Conservation (phyloP, 2,797 vertebrate genomes). For the Aulostomus chinensis region DNA sequence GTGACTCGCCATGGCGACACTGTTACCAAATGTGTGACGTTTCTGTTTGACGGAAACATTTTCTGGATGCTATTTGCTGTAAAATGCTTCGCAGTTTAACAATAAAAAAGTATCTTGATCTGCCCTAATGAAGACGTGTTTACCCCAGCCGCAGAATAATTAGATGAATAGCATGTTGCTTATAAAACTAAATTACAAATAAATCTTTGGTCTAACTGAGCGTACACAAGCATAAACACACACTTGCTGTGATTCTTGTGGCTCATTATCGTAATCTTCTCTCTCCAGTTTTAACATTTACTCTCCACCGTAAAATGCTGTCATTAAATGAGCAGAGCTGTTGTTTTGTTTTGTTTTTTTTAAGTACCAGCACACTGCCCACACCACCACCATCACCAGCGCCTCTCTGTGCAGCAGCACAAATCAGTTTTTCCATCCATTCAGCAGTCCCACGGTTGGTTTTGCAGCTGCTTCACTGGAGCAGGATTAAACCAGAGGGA, state of each 20-base stretch:
- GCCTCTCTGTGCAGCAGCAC: slow-evolving; percentile 15
- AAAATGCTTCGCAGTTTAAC: too few species aligned
- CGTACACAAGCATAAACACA: slow-evolving; percentile 3
- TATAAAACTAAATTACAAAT: too few species aligned
- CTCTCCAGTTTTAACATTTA: slow-evolving; percentile 52
- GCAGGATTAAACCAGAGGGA: slow-evolving; percentile 25
- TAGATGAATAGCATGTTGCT: too few species aligned
- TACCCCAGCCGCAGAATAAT: too few species aligned
- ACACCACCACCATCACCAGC: not conserved
- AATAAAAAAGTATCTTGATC: too few species aligned
- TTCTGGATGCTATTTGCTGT: too few species aligned
- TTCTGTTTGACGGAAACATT: too few species aligned
- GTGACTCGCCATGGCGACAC: too few species aligned
- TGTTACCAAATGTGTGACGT: too few species aligned
- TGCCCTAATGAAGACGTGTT: too few species aligned
- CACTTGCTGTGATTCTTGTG: slow-evolving; percentile 11
- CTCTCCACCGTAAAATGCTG: slow-evolving; percentile 49
- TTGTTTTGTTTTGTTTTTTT: slow-evolving; percentile 37
- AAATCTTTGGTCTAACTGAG: too few species aligned
- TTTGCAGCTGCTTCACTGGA: slow-evolving; percentile 19
- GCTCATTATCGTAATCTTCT: slow-evolving; percentile 51
- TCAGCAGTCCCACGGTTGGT: slow-evolving; percentile 26
- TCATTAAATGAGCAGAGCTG: slow-evolving; percentile 50
- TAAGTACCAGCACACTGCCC: slow-evolving; percentile 33
- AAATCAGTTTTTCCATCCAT: slow-evolving; percentile 56